Base-by-base conservation (phyloP, 2,888 invertebrate species). In the Acanthosepion pharaonis region DNA sequence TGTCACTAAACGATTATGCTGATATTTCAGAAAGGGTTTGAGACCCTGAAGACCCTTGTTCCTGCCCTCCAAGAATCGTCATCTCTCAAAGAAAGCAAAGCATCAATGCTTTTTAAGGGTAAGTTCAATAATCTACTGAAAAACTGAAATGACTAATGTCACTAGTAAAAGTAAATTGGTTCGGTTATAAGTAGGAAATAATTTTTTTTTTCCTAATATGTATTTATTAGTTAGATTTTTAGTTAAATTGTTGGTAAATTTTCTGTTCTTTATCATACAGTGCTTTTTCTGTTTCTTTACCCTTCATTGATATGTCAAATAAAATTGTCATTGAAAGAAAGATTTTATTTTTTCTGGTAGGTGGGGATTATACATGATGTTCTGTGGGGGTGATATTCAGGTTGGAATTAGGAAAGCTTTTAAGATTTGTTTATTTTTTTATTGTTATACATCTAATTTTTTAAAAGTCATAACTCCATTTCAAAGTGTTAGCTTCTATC, bases 11-110 rank as follows among this genome's bases (percentile, higher is more conserved):
- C 48, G 93, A 48, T 93, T 93, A 93, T 94, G 94, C 64, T 94
- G 64, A 94, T 94, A 55, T 96, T 96, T 95, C 96, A 96, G 96
- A 96, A 96, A 95, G 96, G 96, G 95, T 96, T 96, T 96, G 96
- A 96, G 95, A 95, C 95, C 59, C 95, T 96, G 94, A 95, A 96
- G 95, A 95, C 95, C 49, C 94, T 96, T 95, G 96, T 96, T 42
- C 96, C 96, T 20, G 95, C 95, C 18, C 95, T 96, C 64, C 94
- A 94, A 25, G 96, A 96, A 92, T 95, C 95, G 51, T 91, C 95
- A 51, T 95, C 96, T 4, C 94, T 94, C 20, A 96, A 96, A 95
- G 96, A 96, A 94, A 96, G 96, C 95, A 96, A 96, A 95, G 95
- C 96, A 23, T 95, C 95, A 18, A 96, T 96, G 95, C 94, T 96